phyloP scores from a whole-genome alignment of 2,888 invertebrate species.

The Caenorhabditis virilis region DNA sequence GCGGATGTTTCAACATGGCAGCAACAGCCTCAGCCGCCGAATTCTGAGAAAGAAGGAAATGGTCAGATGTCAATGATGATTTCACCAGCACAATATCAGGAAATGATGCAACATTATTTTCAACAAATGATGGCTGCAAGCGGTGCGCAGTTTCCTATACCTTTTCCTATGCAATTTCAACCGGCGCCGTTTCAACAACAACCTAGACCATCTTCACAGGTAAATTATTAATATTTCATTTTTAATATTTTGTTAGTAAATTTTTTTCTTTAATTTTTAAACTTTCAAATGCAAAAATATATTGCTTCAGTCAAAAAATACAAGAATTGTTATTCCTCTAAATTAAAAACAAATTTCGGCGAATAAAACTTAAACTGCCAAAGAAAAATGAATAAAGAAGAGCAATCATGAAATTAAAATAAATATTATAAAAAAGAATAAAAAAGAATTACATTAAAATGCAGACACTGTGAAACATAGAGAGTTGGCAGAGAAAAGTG shows the following conservation, averaged over 20 bases:
- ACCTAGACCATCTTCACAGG: slow-evolving; percentile 37
- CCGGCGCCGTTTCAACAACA: slow-evolving; percentile 24
- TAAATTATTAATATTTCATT: neutral
- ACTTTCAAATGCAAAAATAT: neutral
- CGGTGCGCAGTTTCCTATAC: slow-evolving; percentile 43
- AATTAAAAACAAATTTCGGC: neutral
- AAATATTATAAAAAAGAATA: too few relatives aligned
- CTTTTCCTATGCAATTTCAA: slow-evolving; percentile 50
- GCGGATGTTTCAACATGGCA: neutral
- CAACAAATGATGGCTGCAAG: slow-evolving; percentile 57
- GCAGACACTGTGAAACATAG: too few relatives aligned
- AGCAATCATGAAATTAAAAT: too few relatives aligned
- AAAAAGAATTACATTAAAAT: too few relatives aligned
- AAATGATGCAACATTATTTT: slow-evolving; percentile 68
- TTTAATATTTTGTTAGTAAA: neutral
- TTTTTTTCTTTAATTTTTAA: neutral
- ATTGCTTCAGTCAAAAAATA: neutral
- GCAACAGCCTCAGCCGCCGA: slow-evolving; percentile 9
- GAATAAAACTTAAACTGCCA: neutral
- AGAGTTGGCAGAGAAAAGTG: too few relatives aligned
- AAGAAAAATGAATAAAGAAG: neutral
- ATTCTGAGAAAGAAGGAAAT: slow-evolving; percentile 2
- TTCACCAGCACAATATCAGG: slow-evolving; percentile 65
- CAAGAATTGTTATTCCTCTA: neutral
- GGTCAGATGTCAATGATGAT: slow-evolving; percentile 44